Evolutionary conservation across 2,888 invertebrate genomes (phyloP).

Genomic region (Andrena camellia): DNA sequence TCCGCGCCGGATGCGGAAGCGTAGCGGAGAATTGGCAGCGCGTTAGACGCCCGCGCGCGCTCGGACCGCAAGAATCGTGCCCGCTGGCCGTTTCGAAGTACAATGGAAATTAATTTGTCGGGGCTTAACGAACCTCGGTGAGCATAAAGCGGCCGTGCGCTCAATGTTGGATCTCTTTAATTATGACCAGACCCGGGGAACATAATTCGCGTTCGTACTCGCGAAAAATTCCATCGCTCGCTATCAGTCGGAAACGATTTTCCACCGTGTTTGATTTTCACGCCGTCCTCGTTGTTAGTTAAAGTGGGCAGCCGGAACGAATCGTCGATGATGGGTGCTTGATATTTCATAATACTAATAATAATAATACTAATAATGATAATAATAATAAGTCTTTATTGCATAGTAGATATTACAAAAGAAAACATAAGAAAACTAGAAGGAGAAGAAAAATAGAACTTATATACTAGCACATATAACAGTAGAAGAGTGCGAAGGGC

Average conservation of each 20-base stretch:
- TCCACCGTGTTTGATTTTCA: not conserved
- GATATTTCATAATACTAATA: too few relatives aligned
- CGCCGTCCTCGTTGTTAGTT: too few relatives aligned
- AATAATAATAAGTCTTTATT: too few relatives aligned
- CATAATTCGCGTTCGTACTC: slow-evolving; percentile 11
- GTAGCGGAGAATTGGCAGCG: not conserved
- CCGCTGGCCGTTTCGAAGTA: slow-evolving; percentile 49
- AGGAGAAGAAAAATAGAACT: too few relatives aligned
- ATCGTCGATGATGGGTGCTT: too few relatives aligned
- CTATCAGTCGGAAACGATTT: not conserved
- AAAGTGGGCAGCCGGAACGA: too few relatives aligned
- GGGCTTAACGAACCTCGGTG: slow-evolving; percentile 55
- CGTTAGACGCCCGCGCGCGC: not conserved
- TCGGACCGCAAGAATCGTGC: slow-evolving; percentile 39
- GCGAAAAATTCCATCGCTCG: slow-evolving; percentile 2
- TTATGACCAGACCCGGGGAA: slow-evolving; percentile 30
- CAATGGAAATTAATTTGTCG: slow-evolving; percentile 66
- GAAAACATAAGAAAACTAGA: too few relatives aligned
- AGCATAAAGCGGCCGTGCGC: slow-evolving; percentile 33
- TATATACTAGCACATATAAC: too few relatives aligned
- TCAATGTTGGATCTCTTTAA: slow-evolving; percentile 51
- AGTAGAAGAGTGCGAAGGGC: too few relatives aligned
- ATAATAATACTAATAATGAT: too few relatives aligned
- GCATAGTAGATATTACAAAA: too few relatives aligned
- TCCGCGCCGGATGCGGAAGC: not conserved